Base-by-base conservation (phyloP, 1,140 invertebrate species). In the Sycophaga agraensis region DNA sequence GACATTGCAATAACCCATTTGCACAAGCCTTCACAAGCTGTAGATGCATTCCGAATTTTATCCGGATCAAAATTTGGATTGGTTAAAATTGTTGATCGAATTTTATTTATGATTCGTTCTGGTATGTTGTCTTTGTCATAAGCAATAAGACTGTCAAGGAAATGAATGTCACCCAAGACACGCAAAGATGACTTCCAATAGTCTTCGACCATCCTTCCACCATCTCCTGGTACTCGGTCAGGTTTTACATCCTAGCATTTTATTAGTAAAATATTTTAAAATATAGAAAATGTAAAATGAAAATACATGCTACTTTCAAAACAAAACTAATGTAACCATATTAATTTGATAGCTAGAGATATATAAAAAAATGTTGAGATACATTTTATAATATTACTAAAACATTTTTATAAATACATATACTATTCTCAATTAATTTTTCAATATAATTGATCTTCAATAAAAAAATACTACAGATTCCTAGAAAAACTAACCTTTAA, bases 81-180 rank as follows among this genome's bases (percentile, higher is more conserved):
- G 12, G 82, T 87, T 57, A 96, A 78, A 16, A 92, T 90, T 22
- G 85, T 90, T 4, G 90, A 86, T 26, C 89, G 86, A 45, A 98
- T 86, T 68, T 90, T 91, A 59, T 87, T 85, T 85, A 97, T 96
- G 4, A 94, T 87, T 4, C 84, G 79, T 0, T 87, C 85, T 4
- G 90, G 84, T 70, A 98, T 91, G 74, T 95, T 90, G 72, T 95
- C 96, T 84, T 96, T 97, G 72, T 98, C 93, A 70, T 89, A 97
- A 54, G 87, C 86, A 22, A 93, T 86, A 7, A 97, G 78, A 40
- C 85, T 85, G 46, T 92, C 89, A 7, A 97, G 75, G 74, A 98
- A 97, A 68, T 90, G 92, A 71, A 96, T 91, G 70, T 97, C 95
- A 49, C 91, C 92, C 0, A 98, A 82, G 8, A 97, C 71, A 70